Evolutionary conservation across 2,797 vertebrate species (phyloP), one percentile per base, ranked within the genome.

Genomic region (Cyprinodon diabolis): DNA sequence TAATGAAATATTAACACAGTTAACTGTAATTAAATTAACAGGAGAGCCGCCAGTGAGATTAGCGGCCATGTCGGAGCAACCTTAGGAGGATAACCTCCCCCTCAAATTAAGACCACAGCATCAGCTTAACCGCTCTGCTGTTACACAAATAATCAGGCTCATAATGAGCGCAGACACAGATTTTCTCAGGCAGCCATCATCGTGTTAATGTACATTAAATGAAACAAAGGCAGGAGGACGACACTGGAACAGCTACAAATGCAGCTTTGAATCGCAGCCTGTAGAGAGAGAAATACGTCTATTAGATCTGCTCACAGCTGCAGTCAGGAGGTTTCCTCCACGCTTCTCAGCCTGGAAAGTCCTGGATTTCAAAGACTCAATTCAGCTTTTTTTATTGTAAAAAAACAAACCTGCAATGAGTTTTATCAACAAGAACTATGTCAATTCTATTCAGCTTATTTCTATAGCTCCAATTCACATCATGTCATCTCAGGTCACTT

Each of bases 1-100:
- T 94, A 92, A 94, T 94, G 86, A 93, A 94, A 91, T 92, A 93
- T 92, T 93, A 93, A 93, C 92, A 87, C 86, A 82, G 82, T 89
- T 84, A 88, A 89, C 82, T 92, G 89, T 92, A 93, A 95, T 94
- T 93, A 90, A 92, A 94, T 94, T 90, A 93, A 94, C 92, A 87
- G 90, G 89, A 91, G 92, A 91, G 90, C 86, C 60, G 76, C 86
- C 87, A 80, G 78, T 87, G 84, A 90, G 92, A 94, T 94, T 94
- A 94, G 78, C 68, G 79, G 85, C 84, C 87, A 86, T 81, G 89
- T 88, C 82, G 43, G 81, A 83, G 85, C 89, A 90, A 90, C 88
- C 87, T 80, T 84, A 90, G 87, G 75, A 87, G 89, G 90, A 87
- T 92, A 92, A 91, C 87, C 90, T 87, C 72, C 79, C 77, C 74